phyloP scores from a whole-genome alignment of 1,140 invertebrate species.

The Physella acuta region DNA sequence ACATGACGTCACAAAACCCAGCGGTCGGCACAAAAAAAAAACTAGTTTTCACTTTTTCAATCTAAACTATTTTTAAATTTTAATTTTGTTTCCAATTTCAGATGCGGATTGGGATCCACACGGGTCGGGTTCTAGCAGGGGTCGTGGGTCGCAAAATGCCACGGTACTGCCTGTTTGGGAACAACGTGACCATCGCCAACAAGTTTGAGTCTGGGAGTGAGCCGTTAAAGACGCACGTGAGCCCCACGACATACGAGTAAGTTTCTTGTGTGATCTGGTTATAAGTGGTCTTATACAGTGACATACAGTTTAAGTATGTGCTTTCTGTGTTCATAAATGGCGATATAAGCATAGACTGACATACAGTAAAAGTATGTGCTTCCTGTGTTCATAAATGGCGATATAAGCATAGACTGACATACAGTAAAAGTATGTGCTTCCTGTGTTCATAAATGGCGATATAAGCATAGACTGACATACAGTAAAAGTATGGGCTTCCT shows the following conservation, averaged over 20 bases:
- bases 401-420: neutral
- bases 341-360: neutral
- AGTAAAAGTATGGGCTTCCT: too few species aligned
- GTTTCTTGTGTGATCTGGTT: too few species aligned
- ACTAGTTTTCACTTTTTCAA: too few species aligned
- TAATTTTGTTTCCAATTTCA: too few species aligned
- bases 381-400: too few species aligned
- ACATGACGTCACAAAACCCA: too few species aligned
- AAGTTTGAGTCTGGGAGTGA: constrained; percentile 93
- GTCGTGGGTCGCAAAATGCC: constrained; percentile 58
- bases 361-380: neutral
- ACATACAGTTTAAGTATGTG: neutral
- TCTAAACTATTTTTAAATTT: too few species aligned
- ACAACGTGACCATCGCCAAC: constrained; percentile 88
- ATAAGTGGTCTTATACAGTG: too few species aligned
- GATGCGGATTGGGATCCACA: constrained; percentile 91
- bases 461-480: too few species aligned
- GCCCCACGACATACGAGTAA: constrained; percentile 89
- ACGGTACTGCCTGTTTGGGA: constrained; percentile 58
- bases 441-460: too few species aligned
- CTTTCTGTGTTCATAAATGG: neutral
- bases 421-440: too few species aligned
- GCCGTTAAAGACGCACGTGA: constrained; percentile 85
- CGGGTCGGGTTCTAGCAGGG: constrained; percentile 54
- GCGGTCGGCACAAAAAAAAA: too few species aligned